A percentile compares a stretch with the other conserved stretches of the same genome.
phyloP scores from a whole-genome alignment of 2,797 vertebrate genomes.

The Sebastolobus altivelis region DNA sequence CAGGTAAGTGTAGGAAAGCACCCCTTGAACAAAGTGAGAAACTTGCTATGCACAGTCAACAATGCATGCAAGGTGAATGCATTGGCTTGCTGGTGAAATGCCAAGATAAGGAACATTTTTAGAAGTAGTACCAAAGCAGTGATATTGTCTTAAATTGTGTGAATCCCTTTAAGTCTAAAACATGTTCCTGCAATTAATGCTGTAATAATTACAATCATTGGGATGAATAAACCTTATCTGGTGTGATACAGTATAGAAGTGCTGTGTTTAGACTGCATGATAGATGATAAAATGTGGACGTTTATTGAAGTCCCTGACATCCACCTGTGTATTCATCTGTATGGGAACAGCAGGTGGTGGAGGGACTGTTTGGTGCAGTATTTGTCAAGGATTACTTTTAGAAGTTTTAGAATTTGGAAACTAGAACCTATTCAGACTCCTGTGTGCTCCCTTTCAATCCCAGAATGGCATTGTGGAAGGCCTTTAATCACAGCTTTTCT shows the following conservation, averaged over 20 bases:
- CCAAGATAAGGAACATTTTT: neutral
- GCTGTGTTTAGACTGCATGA: neutral
- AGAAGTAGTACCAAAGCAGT: neutral
- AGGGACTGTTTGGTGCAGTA: neutral
- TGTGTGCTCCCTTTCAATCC: slow-evolving; percentile 1
- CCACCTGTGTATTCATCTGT: neutral
- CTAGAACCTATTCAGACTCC: neutral
- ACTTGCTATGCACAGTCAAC: neutral
- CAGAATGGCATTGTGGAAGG: neutral
- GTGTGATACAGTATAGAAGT: neutral
- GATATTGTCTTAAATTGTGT: neutral
- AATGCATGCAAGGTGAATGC: neutral
- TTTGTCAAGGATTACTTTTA: slow-evolving; percentile 2
- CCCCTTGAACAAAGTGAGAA: neutral
- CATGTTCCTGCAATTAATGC: neutral
- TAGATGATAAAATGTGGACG: neutral
- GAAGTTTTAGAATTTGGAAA: slow-evolving; percentile 5
- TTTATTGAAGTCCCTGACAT: neutral
- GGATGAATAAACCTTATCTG: neutral
- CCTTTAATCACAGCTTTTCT: slow-evolving; percentile 48
- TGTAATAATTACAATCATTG: neutral
- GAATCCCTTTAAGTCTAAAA: too few species aligned
- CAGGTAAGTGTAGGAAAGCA: neutral
- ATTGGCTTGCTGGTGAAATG: neutral
- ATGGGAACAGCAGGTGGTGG: neutral